phyloP scores from a whole-genome alignment of 2,113 vertebrate genomes.

The Andinoacara biseriatus region DNA sequence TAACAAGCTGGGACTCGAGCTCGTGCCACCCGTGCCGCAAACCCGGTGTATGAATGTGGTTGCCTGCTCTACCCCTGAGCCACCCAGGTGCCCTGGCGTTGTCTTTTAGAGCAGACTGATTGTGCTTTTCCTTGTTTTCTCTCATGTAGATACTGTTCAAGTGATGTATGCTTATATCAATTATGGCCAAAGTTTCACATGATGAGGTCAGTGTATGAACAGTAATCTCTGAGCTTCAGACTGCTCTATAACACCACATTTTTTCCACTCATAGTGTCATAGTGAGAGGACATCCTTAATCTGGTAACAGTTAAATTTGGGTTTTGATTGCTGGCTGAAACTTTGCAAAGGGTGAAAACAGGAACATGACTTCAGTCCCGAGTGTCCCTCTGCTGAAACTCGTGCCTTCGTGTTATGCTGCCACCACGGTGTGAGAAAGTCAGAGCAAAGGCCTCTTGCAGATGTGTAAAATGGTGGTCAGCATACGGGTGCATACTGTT shows the following conservation, averaged over 20 bases:
- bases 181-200: not conserved
- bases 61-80: no score
- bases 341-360: slow-evolving; percentile 6
- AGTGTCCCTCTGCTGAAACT: slow-evolving; percentile 48
- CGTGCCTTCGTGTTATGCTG: slow-evolving; percentile 46
- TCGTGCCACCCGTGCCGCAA: no score
- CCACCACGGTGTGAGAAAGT: slow-evolving; percentile 54
- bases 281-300: not conserved
- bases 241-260: not conserved
- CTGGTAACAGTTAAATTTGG: not conserved
- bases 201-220: not conserved
- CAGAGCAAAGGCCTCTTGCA: slow-evolving; percentile 23
- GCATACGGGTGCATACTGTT: slow-evolving; percentile 29
- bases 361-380: slow-evolving; percentile 5
- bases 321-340: not conserved
- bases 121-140: not conserved
- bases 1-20: no score
- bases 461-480: slow-evolving; percentile 34
- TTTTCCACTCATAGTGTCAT: not conserved
- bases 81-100: no score
- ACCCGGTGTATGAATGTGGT: no score
- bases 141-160: not conserved
- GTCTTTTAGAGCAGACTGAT: no score
- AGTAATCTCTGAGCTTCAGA: not conserved
- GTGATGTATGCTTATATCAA: not conserved